phyloP scores from a whole-genome alignment of 2,797 vertebrate species.

The Sylvia borin region DNA sequence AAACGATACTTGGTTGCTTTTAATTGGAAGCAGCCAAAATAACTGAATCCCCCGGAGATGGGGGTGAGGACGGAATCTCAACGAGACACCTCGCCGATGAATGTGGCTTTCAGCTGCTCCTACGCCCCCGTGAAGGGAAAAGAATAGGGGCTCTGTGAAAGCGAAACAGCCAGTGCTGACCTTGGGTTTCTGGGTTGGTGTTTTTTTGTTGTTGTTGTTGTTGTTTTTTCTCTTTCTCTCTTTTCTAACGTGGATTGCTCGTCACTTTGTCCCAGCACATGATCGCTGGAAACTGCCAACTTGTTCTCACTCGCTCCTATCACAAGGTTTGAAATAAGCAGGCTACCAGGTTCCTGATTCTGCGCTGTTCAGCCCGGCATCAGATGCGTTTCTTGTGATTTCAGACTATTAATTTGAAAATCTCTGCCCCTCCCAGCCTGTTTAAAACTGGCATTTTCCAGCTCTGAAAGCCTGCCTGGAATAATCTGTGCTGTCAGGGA shows the following conservation, averaged over 20 bases:
- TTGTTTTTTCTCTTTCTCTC: background rate
- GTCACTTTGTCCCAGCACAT: constrained; percentile 49
- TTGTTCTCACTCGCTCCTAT: constrained; percentile 19
- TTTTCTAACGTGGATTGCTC: constrained; percentile 62
- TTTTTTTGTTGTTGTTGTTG: background rate
- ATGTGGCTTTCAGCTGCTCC: constrained; percentile 69
- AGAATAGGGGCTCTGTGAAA: constrained; percentile 69
- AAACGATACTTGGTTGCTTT: constrained; percentile 38
- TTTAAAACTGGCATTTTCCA: background rate
- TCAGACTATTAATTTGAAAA: background rate
- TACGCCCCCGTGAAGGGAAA: constrained; percentile 36
- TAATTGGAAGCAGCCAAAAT: constrained; percentile 59
- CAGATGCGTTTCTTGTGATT: constrained; percentile 17
- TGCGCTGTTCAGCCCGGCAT: background rate
- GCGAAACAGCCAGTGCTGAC: constrained; percentile 65
- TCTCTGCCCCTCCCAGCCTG: background rate
- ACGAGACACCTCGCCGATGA: constrained; percentile 38
- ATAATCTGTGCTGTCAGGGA: background rate
- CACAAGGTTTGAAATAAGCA: constrained; percentile 28
- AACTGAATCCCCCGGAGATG: constrained; percentile 51
- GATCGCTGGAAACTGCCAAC: constrained; percentile 39
- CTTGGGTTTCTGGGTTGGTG: constrained; percentile 61
- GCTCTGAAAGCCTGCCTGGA: background rate
- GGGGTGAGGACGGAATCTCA: constrained; percentile 42
- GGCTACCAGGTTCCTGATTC: background rate